Base-by-base conservation (phyloP, 2,888 invertebrate species). In the Spilarctia lutea region DNA sequence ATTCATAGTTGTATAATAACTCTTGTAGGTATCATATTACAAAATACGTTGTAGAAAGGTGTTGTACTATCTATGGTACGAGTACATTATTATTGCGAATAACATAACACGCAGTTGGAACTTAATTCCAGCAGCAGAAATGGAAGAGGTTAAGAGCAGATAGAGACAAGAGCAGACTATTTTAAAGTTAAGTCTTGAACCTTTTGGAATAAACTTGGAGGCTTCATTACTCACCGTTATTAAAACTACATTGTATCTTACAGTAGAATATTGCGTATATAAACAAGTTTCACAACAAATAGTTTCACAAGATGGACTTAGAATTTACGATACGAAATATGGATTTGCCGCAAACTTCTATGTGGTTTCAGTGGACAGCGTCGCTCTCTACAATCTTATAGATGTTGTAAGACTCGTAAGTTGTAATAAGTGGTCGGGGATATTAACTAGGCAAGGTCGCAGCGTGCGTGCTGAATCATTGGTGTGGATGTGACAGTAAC, bases 391-490 rank as follows among this genome's bases (percentile, higher is more conserved):
- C 30, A 70, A 30, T 20, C 42, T 27, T n/a, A 70, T 63, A 24
- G 42, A 30, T 70, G 60, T 70, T 20, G 70, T 30, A 60, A 27
- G 16, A 13, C 3, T 56, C n/a, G 56, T n/a, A 27, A 27, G 60
- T 16, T 60, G n/a, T 11, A 60, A 70, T 10, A 60, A 63, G 70
- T 42, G 70, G 39, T 70, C 30, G 42, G 27, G 70, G 60, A 70
- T 70, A 11, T 70, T n/a, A 39, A 60, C 35, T 39, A 35, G 69
- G 69, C 39, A 60, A 60, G 39, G 35, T n/a, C 27, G 16, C 27
- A 27, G 27, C 60, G n/a, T 27, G 42, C 67, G 45, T 27, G 45
- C 20, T 30, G 20, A 24, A 30, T 68, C 45, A 45, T 20, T 67
- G 30, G 18, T 67, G 8, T 67, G 42, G 18, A 1, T 45, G 45